These are phyloP conservation scores for Drosophila ercepeae DNA, from an alignment of 1,140 invertebrate species.

Conservation along the genomic window DNA sequence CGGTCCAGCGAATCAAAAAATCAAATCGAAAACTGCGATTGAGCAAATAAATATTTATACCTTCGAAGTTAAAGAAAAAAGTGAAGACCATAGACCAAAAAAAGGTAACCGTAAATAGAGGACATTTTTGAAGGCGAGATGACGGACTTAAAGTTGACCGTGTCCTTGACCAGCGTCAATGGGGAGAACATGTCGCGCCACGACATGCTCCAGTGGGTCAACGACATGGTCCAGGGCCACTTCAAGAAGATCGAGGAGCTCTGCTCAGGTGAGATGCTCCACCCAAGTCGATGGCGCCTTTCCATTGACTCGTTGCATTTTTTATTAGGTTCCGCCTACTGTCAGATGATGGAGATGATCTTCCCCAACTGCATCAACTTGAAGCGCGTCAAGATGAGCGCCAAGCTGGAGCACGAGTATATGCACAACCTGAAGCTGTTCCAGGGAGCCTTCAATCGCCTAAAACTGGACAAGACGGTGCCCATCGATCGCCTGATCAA, in stretches of 20 bases:
- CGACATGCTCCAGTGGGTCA: constrained; percentile 99
- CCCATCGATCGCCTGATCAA: constrained; percentile 95
- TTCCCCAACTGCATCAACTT: constrained; percentile 96
- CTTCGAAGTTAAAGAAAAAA: neutral
- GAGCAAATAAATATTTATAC: neutral
- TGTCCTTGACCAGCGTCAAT: constrained; percentile 97
- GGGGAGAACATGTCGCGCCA: constrained; percentile 98
- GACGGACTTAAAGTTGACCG: constrained; percentile 91
- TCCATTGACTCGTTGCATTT: neutral
- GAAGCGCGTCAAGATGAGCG: constrained; percentile 98
- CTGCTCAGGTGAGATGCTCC: constrained; percentile 90
- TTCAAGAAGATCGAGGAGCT: constrained; percentile 99
- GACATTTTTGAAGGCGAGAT: constrained; percentile 83
- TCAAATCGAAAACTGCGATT: neutral
- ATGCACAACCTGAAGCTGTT: constrained; percentile 99
- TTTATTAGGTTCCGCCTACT: constrained; percentile 92
- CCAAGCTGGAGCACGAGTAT: constrained; percentile 99
- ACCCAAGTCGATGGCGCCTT: neutral
- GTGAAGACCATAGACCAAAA: neutral
- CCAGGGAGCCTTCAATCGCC: constrained; percentile 97
- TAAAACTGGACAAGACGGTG: constrained; percentile 96
- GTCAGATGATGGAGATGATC: constrained; percentile 99
- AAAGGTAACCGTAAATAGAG: constrained; percentile 24
- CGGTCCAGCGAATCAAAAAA: constrained; percentile 10
- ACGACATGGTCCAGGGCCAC: constrained; percentile 95